A percentile compares a stretch with the other conserved stretches of the same genome.
phyloP scores from a whole-genome alignment of 2,113 vertebrate species.

The Scomber scombrus region DNA sequence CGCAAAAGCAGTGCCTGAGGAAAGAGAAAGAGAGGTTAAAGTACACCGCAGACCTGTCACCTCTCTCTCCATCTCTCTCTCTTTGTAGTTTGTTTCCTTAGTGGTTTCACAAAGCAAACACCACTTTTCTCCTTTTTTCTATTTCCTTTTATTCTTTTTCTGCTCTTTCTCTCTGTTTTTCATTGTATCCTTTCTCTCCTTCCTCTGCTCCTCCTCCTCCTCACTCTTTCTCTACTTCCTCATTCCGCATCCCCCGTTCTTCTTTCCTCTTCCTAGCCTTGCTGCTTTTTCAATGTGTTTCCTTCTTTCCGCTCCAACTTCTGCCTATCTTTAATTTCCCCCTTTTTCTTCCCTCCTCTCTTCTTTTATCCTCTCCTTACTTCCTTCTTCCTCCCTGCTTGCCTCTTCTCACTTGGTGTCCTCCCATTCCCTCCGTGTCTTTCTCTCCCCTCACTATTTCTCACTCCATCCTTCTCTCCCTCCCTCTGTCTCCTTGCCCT shows the following conservation, averaged over 20 bases:
- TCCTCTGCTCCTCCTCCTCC: not conserved
- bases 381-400: not conserved
- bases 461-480: not conserved
- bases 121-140: slow-evolving; percentile 2
- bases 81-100: slow-evolving; percentile 28
- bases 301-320: too few species aligned
- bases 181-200: not conserved
- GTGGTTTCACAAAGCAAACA: slow-evolving; percentile 22
- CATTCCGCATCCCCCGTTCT: too few species aligned
- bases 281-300: too few species aligned
- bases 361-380: not conserved
- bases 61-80: slow-evolving; percentile 36
- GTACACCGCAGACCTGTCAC: slow-evolving; percentile 33
- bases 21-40: slow-evolving; percentile 50
- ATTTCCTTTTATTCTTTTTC: not conserved
- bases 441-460: not conserved
- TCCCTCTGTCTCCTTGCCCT: slow-evolving; percentile 3
- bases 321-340: not conserved
- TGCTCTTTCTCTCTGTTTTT: not conserved
- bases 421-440: not conserved
- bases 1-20: not conserved
- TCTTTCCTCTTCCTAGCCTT: too few species aligned
- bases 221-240: not conserved
- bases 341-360: too few species aligned
- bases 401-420: not conserved